These are phyloP conservation scores for Tipula lateralis DNA, from an alignment of 2,888 invertebrate species.

Conservation along the genomic window DNA sequence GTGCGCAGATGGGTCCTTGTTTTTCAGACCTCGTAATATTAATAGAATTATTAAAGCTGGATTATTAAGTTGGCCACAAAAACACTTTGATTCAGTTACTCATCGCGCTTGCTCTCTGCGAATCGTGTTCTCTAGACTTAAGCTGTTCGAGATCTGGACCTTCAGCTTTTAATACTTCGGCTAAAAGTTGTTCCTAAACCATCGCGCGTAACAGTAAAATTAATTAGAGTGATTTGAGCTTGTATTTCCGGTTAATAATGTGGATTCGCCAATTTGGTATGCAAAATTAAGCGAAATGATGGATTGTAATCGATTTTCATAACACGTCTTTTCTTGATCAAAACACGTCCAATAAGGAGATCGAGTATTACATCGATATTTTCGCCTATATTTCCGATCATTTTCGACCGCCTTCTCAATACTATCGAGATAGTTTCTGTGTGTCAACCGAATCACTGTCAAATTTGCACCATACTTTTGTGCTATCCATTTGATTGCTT, in stretches of 20 bases:
- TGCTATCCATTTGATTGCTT: slow-evolving; percentile 94
- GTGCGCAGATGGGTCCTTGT: too few species aligned
- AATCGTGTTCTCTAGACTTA: too few species aligned
- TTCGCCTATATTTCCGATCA: slow-evolving; percentile 89
- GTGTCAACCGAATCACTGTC: slow-evolving; percentile 70
- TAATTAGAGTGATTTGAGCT: slow-evolving; percentile 90
- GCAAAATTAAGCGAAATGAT: slow-evolving; percentile 75
- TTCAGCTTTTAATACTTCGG: slow-evolving; percentile 89
- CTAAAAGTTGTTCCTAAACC: slow-evolving; percentile 86
- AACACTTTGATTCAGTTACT: too few species aligned
- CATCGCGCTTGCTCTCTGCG: too few species aligned
- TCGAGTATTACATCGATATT: slow-evolving; percentile 85
- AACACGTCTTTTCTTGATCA: slow-evolving; percentile 79
- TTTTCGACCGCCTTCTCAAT: slow-evolving; percentile 71
- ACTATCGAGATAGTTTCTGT: slow-evolving; percentile 75
- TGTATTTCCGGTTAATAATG: slow-evolving; percentile 97
- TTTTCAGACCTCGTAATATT: too few species aligned
- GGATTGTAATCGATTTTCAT: slow-evolving; percentile 81
- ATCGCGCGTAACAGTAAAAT: slow-evolving; percentile 91
- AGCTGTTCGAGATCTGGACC: slow-evolving; percentile 83
- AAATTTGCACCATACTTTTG: slow-evolving; percentile 71
- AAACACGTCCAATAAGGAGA: slow-evolving; percentile 77
- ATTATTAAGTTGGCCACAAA: too few species aligned
- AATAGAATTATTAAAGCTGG: too few species aligned
- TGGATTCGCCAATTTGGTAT: slow-evolving; percentile 91